Evolutionary conservation across 2,797 vertebrate species (phyloP), one percentile per base, ranked within the genome.

Genomic region (Ctenopoma kingsleyae): DNA sequence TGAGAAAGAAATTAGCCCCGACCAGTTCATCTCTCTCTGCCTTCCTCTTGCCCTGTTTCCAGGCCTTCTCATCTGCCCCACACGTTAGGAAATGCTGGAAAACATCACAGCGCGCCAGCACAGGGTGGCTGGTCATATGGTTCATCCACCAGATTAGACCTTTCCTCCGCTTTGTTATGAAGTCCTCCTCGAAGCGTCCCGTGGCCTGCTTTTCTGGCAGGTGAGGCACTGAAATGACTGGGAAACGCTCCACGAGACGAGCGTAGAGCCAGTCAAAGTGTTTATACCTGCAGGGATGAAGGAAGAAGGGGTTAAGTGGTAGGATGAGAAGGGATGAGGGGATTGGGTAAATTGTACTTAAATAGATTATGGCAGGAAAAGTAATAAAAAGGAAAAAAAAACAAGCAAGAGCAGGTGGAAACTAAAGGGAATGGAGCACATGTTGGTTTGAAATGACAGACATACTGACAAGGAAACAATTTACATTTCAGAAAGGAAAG

Each of bases 81-180:
- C 97, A 99, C 2, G 96, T 98, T 35, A 99, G 91, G 87, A 99
- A 99, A 74, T 99, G 98, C 90, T 98, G 96, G 93, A 99, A 99
- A 67, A 96, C 98, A 0, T 99, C 96, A 0, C 97, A 99, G 74
- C 95, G 96, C 0, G 97, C 96, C 83, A 99, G 87, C 76, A 99
- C 96, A 0, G 98, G 98, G 78, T 99, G 97, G 84, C 96, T 98
- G 63, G 93, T 96, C 98, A 99, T 99, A 86, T 99, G 97, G 85
- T 98, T 97, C 97, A 99, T 98, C 98, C 98, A 99, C 96, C 97
- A 98, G 0, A 97, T 95, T 71, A 99, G 80, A n/a, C 98, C 97
- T 80, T 97, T 98, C 81, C 97, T 92, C 35, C 98, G 94, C 81
- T 99, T 99, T 66, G 96, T 96, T 80, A 99, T 97, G 88, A 99